Conservation (phyloP, 2,797 vertebrate species). For the Spatula versicolor region DNA sequence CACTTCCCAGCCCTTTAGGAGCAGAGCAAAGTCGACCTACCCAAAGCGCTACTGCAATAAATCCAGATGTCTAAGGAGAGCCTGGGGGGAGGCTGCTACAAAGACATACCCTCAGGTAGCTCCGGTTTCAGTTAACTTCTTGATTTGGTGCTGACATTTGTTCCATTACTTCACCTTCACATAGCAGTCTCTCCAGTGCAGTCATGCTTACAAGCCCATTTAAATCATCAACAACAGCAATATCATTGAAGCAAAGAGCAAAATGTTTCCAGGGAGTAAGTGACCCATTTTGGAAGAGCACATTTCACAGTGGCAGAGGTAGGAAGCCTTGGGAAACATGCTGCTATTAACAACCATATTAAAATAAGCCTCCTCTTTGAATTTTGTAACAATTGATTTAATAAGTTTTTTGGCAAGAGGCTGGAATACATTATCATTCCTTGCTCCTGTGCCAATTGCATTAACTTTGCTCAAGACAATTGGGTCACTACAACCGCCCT, state of each 20-base stretch:
- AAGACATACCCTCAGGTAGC: background rate
- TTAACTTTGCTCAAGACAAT: background rate
- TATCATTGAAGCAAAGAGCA: background rate
- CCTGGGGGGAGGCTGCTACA: background rate
- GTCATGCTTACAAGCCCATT: background rate
- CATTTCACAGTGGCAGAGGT: background rate
- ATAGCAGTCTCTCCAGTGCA: background rate
- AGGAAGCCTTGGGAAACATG: background rate
- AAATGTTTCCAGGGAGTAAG: background rate
- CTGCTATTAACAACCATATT: background rate
- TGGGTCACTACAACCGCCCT: background rate
- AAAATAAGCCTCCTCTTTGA: background rate
- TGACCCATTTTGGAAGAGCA: background rate
- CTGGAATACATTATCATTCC: background rate
- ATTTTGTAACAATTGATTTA: background rate
- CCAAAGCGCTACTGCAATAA: background rate
- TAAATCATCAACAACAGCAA: background rate
- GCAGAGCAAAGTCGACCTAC: background rate
- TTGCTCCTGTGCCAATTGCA: background rate
- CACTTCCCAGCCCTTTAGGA: background rate
- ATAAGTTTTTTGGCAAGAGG: background rate
- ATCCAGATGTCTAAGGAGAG: background rate
- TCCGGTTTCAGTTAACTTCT: background rate
- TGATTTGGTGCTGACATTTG: background rate
- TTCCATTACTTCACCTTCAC: background rate